A percentile compares a stretch with the other conserved stretches of the same genome.
These are phyloP conservation scores for Chaetodon trifasciatus DNA, from an alignment of 2,797 vertebrate species.

Conservation along the genomic window DNA sequence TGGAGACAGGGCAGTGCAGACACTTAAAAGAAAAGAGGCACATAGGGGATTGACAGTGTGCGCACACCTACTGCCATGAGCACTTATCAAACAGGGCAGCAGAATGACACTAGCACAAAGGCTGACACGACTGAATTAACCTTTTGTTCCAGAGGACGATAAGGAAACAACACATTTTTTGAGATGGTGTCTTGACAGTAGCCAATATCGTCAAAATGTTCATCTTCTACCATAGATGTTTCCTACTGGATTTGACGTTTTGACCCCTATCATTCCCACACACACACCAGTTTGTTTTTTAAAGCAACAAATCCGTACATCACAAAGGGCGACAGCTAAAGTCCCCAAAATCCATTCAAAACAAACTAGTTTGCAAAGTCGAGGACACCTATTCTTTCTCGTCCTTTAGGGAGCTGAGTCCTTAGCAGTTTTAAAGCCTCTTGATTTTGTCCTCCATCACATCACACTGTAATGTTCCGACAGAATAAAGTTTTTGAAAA, in stretches of 20 bases:
- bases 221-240: neutral
- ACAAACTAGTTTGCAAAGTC: conserved; percentile 9
- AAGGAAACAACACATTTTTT: conserved; percentile 19
- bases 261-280: conserved; percentile 7
- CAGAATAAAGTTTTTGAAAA: conserved; percentile 37
- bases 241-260: conserved; percentile 6
- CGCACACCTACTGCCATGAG: conserved; percentile 35
- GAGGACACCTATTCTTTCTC: neutral
- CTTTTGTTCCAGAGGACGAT: conserved; percentile 48
- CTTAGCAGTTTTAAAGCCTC: conserved; percentile 41
- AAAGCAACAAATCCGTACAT: neutral
- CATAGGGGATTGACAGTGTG: conserved; percentile 29
- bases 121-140: conserved; percentile 46
- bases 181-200: conserved; percentile 26
- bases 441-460: conserved; percentile 65
- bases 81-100: conserved; percentile 49
- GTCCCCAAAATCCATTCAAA: neutral
- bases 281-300: conserved; percentile 1
- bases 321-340: neutral
- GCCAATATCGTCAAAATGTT: conserved; percentile 17
- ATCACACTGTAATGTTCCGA: conserved; percentile 21
- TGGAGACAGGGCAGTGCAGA: conserved; percentile 29
- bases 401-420: conserved; percentile 20
- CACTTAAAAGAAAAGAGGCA: conserved; percentile 24
- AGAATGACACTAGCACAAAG: conserved; percentile 45